These are phyloP conservation scores for Pelusios castaneus DNA, from an alignment of 2,113 vertebrate species.

Conservation along the genomic window DNA sequence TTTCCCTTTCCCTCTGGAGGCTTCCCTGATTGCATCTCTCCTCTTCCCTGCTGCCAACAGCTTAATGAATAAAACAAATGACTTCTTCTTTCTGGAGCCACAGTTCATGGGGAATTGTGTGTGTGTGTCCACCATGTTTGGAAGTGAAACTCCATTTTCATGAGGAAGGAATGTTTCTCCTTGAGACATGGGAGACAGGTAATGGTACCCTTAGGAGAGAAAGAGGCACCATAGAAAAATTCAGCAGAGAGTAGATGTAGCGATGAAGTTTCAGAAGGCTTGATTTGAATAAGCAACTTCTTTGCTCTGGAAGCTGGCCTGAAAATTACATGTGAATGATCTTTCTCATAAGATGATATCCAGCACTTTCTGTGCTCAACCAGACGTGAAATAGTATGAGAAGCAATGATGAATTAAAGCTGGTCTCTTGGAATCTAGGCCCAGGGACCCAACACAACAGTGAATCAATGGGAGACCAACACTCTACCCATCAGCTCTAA, in stretches of 20 bases:
- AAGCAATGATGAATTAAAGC: background rate
- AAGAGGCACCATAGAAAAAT: background rate
- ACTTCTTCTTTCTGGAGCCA: background rate
- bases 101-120: constrained; percentile 13
- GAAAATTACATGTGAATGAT: background rate
- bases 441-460: background rate
- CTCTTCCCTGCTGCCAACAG: constrained; percentile 32
- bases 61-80: constrained; percentile 38
- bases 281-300: background rate
- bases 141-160: background rate
- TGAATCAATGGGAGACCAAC: background rate
- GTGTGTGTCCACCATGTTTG: background rate
- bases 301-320: background rate
- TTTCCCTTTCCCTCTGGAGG: background rate
- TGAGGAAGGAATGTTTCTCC: background rate
- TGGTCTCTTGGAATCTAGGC: background rate
- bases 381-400: background rate
- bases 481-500: background rate
- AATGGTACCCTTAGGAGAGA: background rate
- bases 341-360: background rate
- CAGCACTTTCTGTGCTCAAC: background rate
- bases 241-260: background rate
- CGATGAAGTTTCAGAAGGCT: background rate
- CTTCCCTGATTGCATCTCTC: background rate
- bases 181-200: background rate